phyloP scores from a whole-genome alignment of 2,113 vertebrate genomes.

The Entomyzon cyanotis region DNA sequence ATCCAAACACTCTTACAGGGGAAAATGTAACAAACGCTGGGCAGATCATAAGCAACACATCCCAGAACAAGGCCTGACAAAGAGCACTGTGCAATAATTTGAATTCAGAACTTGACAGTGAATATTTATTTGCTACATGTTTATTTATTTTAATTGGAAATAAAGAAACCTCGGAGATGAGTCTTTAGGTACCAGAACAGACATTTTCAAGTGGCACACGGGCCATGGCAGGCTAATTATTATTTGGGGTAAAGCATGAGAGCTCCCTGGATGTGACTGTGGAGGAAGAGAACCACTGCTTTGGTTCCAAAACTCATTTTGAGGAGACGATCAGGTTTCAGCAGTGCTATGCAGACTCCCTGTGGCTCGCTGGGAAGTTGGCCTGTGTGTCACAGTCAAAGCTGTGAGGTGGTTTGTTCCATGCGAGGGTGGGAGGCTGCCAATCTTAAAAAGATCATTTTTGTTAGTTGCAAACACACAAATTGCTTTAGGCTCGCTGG shows the following conservation, averaged over 20 bases:
- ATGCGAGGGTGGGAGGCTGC: neutral
- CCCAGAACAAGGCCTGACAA: conserved; percentile 43
- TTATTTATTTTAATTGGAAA: neutral
- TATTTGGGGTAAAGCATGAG: neutral
- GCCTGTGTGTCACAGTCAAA: neutral
- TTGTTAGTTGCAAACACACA: conserved; percentile 32
- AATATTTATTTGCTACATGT: neutral
- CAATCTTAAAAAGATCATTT: conserved; percentile 17
- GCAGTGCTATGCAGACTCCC: neutral
- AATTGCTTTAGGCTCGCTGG: conserved; percentile 8
- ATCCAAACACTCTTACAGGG: conserved; percentile 1
- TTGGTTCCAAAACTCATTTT: neutral
- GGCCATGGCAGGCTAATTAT: neutral
- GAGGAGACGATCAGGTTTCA: neutral
- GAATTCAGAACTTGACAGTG: neutral
- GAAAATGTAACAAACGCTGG: neutral
- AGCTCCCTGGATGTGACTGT: neutral
- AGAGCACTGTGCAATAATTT: neutral
- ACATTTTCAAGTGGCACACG: neutral
- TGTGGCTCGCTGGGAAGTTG: neutral
- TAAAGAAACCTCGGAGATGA: neutral
- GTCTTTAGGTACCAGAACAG: neutral
- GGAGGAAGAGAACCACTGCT: neutral
- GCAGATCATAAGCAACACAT: neutral
- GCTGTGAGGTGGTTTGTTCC: conserved; percentile 27